These are phyloP conservation scores for Enteromius viviparus DNA, from an alignment of 2,797 vertebrate species.

Conservation along the genomic window DNA sequence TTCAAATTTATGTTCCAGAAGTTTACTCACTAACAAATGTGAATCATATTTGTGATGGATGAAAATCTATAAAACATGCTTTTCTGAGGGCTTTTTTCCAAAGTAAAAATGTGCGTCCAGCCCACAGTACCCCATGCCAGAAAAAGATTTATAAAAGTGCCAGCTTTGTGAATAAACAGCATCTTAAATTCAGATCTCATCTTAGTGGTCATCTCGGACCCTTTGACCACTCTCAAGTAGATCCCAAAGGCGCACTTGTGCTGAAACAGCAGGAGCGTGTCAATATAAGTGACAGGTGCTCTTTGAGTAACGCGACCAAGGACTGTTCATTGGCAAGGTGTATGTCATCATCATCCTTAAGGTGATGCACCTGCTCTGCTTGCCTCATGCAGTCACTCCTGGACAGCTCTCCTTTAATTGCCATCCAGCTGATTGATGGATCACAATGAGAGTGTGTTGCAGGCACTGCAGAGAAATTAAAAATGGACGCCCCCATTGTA, in stretches of 20 bases:
- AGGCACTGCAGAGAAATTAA: slow-evolving; percentile 53
- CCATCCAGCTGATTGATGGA: slow-evolving; percentile 71
- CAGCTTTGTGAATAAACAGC: slow-evolving; percentile 17
- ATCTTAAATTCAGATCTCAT: slow-evolving; percentile 27
- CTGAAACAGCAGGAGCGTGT: slow-evolving; percentile 53
- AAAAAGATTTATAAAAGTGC: slow-evolving; percentile 2
- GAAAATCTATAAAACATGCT: slow-evolving; percentile 10
- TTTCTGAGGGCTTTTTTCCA: neutral
- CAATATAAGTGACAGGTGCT: slow-evolving; percentile 41
- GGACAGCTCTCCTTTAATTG: slow-evolving; percentile 76
- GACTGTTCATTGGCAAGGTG: slow-evolving; percentile 55
- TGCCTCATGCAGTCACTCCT: slow-evolving; percentile 59
- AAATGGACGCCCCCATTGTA: slow-evolving; percentile 54
- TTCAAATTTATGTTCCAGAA: neutral
- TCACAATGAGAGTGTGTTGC: slow-evolving; percentile 56
- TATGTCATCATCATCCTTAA: slow-evolving; percentile 64
- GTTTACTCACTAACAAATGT: neutral
- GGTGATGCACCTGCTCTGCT: slow-evolving; percentile 59
- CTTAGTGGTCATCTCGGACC: slow-evolving; percentile 23
- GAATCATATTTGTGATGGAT: slow-evolving; percentile 2
- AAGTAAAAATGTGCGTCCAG: neutral
- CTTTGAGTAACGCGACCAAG: slow-evolving; percentile 60
- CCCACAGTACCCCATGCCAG: neutral
- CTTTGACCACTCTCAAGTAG: slow-evolving; percentile 12
- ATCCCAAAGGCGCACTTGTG: slow-evolving; percentile 44